Percentiles rank a stretch among this genome's conserved stretches.
phyloP scores from a whole-genome alignment of 2,888 invertebrate genomes.

The Cryptocephalus moraei region DNA sequence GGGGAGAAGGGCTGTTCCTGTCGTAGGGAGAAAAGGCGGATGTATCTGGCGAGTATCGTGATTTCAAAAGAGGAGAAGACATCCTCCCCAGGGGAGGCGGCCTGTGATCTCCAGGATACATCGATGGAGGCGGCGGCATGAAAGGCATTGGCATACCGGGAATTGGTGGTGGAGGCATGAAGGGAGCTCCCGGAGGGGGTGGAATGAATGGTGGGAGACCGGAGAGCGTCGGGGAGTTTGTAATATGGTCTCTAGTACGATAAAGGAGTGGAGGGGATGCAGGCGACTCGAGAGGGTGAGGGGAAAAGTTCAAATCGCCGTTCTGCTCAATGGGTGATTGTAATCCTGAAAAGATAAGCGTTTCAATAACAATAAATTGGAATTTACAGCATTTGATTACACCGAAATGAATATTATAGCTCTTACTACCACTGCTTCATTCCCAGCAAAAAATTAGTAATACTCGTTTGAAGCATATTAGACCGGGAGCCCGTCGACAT shows the following conservation, averaged over 20 bases:
- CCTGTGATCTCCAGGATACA: conserved; percentile 42
- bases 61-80: conserved; percentile 41
- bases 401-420: no score
- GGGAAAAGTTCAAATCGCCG: conserved; percentile 40
- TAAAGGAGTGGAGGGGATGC: conserved; percentile 38
- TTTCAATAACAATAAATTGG: background rate
- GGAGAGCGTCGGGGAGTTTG: conserved; percentile 38
- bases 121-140: conserved; percentile 38
- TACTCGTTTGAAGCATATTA: no score
- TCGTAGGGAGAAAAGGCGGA: conserved; percentile 39
- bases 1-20: conserved; percentile 50
- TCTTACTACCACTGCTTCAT: no score
- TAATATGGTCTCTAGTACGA: conserved; percentile 30
- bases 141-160: conserved; percentile 35
- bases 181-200: conserved; percentile 56
- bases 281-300: conserved; percentile 38
- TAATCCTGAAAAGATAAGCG: conserved; percentile 36
- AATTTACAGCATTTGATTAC: no score
- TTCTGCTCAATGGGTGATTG: conserved; percentile 45
- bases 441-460: no score
- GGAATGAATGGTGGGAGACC: conserved; percentile 52
- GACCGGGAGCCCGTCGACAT: no score
- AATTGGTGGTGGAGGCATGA: conserved; percentile 47
- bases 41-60: conserved; percentile 46
- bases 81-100: conserved; percentile 46